Evolutionary conservation across 2,113 vertebrate genomes (phyloP).

Genomic region (Erythrocebus patas): DNA sequence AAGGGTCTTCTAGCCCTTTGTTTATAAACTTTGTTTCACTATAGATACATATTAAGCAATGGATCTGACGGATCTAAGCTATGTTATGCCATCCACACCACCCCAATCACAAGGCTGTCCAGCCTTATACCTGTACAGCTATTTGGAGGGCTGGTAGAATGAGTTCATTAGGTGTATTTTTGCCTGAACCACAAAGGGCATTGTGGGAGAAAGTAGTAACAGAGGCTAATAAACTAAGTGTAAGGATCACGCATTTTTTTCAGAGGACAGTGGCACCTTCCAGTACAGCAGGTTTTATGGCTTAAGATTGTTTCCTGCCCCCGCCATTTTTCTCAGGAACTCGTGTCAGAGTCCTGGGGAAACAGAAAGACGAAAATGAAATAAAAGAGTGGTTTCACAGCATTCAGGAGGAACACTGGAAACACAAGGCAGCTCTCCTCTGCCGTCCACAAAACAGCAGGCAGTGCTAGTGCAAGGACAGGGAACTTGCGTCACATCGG

Average conservation of each 20-base stretch:
- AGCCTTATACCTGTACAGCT: neutral
- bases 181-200: neutral
- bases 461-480: neutral
- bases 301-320: slow-evolving; percentile 6
- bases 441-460: neutral
- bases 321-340: neutral
- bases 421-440: neutral
- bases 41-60: neutral
- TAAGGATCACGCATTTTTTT: neutral
- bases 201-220: neutral
- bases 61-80: neutral
- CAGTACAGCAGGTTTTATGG: neutral
- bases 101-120: neutral
- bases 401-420: neutral
- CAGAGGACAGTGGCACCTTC: neutral
- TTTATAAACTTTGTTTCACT: neutral
- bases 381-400: neutral
- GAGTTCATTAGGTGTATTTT: neutral
- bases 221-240: neutral
- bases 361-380: neutral
- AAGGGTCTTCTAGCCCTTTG: neutral
- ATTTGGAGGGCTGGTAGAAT: neutral
- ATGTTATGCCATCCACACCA: neutral
- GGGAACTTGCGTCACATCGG: too few species aligned
- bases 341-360: neutral